phyloP scores from a whole-genome alignment of 2,888 invertebrate genomes.

The Xestia rhomboidea region DNA sequence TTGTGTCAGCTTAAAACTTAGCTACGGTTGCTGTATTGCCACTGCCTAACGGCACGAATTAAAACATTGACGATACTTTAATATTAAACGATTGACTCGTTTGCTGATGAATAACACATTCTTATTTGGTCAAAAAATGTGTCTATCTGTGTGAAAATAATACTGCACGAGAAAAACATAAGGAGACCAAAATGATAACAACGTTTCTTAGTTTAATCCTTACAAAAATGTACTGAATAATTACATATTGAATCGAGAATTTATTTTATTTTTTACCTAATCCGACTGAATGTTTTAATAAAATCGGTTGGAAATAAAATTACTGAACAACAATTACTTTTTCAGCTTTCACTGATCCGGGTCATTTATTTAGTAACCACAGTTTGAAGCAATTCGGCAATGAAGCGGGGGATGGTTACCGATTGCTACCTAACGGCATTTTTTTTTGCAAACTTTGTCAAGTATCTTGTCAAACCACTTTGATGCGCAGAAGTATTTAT shows the following conservation, averaged over 20 bases:
- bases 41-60: neutral
- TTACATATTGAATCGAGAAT: neutral
- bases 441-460: too few relatives aligned
- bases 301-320: constrained; percentile 11
- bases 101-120: neutral
- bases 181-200: neutral
- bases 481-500: too few relatives aligned
- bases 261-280: neutral
- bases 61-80: neutral
- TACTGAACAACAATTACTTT: constrained; percentile 9
- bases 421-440: neutral
- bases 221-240: neutral
- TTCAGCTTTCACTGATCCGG: constrained; percentile 26
- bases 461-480: too few relatives aligned
- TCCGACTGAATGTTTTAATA: neutral
- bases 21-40: neutral
- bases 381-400: neutral
- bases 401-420: constrained; percentile 21
- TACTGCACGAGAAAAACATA: neutral
- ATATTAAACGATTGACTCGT: neutral
- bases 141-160: neutral
- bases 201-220: neutral
- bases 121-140: neutral
- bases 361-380: constrained; percentile 25
- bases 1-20: neutral